A percentile compares a stretch with the other conserved stretches of the same genome.
Evolutionary conservation across 2,113 vertebrate species (phyloP).

Genomic region (Globicephala melas): DNA sequence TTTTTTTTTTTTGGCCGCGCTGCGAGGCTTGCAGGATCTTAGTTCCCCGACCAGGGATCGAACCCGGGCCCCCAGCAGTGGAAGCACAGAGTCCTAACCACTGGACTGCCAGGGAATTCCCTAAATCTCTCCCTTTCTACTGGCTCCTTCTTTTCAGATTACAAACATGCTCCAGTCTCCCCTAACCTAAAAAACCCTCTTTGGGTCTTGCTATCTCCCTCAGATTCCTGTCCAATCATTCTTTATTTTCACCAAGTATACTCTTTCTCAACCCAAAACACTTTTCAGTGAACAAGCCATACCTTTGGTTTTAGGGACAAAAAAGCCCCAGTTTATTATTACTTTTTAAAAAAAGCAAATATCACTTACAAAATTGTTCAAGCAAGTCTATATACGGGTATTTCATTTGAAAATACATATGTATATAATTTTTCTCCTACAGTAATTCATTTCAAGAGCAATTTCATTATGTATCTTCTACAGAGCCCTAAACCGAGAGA

Average conservation of each 20-base stretch:
- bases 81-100: background rate
- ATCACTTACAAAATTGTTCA: slow-evolving; percentile 10
- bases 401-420: slow-evolving; percentile 40
- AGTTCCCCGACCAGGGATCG: background rate
- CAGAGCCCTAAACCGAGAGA: slow-evolving; percentile 24
- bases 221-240: background rate
- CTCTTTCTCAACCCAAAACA: background rate
- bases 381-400: background rate
- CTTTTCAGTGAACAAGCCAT: background rate
- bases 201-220: background rate
- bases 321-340: slow-evolving; percentile 23
- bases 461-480: slow-evolving; percentile 69
- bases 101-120: background rate
- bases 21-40: background rate
- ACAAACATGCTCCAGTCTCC: background rate
- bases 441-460: slow-evolving; percentile 59
- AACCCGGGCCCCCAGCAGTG: fast-evolving
- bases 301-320: background rate
- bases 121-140: background rate
- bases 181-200: background rate
- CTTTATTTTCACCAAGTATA: background rate
- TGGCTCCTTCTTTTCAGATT: background rate
- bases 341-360: slow-evolving; percentile 13
- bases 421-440: background rate
- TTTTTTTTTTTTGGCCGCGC: background rate